These are phyloP conservation scores for Onthophagus taurus DNA, from an alignment of 1,140 invertebrate species.

Conservation along the genomic window DNA sequence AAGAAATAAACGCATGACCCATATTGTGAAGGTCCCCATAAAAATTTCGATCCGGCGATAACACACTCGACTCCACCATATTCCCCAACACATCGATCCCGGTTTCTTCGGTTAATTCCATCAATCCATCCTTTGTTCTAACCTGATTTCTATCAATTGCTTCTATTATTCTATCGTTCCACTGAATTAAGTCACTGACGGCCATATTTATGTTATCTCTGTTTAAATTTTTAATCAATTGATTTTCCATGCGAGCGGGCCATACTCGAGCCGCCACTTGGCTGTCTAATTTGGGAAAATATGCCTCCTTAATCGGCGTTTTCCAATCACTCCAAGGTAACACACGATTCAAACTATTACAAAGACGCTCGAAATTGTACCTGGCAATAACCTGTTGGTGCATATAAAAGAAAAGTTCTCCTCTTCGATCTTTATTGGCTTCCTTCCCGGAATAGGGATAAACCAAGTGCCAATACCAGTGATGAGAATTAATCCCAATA, in stretches of 20 bases:
- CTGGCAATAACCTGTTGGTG: constrained; percentile 61
- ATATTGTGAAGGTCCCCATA: constrained; percentile 53
- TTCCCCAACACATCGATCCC: constrained; percentile 43
- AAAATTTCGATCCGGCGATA: constrained; percentile 37
- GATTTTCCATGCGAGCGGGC: constrained; percentile 49
- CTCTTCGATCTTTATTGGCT: constrained; percentile 56
- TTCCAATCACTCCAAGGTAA: constrained; percentile 49
- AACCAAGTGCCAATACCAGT: constrained; percentile 81
- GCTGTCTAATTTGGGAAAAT: constrained; percentile 64
- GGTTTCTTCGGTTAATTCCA: constrained; percentile 27
- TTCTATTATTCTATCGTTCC: constrained; percentile 61
- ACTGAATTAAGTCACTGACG: constrained; percentile 57
- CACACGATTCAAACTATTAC: constrained; percentile 49
- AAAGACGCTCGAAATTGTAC: constrained; percentile 62
- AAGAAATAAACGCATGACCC: constrained; percentile 46
- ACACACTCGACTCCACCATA: constrained; percentile 36
- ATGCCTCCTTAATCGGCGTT: constrained; percentile 55
- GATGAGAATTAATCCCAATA: constrained; percentile 63
- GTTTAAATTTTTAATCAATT: constrained; percentile 50
- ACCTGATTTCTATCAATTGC: constrained; percentile 57
- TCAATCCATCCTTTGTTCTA: constrained; percentile 36
- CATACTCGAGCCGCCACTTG: constrained; percentile 52
- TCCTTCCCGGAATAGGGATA: constrained; percentile 56
- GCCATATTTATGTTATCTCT: constrained; percentile 58
- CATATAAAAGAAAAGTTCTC: constrained; percentile 72